Base-by-base conservation (phyloP, 2,797 vertebrate species). In the Sebastolobus altivelis region DNA sequence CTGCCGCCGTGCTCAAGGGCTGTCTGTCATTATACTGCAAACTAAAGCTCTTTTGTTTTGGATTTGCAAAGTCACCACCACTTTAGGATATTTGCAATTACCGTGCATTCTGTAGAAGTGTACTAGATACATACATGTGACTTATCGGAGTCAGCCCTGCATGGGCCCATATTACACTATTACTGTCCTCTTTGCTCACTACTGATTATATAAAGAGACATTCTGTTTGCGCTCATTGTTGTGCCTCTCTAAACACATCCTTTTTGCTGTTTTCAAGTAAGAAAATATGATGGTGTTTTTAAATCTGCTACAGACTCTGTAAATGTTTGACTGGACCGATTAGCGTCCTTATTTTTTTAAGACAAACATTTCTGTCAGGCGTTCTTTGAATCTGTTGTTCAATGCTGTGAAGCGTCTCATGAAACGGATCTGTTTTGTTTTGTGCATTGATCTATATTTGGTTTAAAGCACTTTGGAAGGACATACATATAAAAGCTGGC, bases 21-120 rank as follows among this genome's bases (percentile, higher is more conserved):
- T 56, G 78, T 79, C 83, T 87, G 89, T 92, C 89, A 86, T 92
- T 87, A 88, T 10, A 6, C 79, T 82, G 77, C 81, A 78, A 79
- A 80, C 84, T 56, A 25, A 3, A 56, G 68, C 85, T 69, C 77
- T 71, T 74, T 71, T 79, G 38, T 81, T 84, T 73, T 40, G 40
- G 33, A 43, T 83, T 74, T 84, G 79, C 78, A 59, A 59, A 85
- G 81, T 83, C 83, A 70, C 49, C 68, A 20, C 20, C 37, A 25
- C 54, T 49, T 72, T 27, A 61, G 40, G 29, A 60, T 20, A 31
- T 46, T 68, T 27, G 59, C 69, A 69, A 60, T 74, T 33, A 40
- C 25, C 6, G 16, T 31, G 27, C 33, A 29, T 49, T 61, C 12
- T 77, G 46, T 20, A 8, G 20, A 52, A 52, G 56, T 8, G 33